Conservation (phyloP, 2,797 vertebrate species). For the Carcharodon carcharias region DNA sequence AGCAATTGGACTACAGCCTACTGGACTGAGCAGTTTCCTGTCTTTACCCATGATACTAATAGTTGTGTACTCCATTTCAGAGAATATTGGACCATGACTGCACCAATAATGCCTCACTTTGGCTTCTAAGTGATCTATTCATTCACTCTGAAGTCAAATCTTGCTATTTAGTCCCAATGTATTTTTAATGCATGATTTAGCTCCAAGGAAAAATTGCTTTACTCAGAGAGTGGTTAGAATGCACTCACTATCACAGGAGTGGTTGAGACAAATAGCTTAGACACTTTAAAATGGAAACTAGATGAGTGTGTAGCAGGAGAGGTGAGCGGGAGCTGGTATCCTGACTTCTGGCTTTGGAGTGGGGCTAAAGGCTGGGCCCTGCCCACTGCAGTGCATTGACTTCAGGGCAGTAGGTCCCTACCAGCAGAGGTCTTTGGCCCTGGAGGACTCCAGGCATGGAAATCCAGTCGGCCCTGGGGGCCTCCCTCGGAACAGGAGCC, state of each 20-base stretch:
- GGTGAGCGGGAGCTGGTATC: too few species aligned
- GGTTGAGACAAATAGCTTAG: not conserved
- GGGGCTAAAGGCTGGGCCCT: too few species aligned
- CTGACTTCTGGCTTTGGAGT: too few species aligned
- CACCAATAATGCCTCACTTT: not conserved
- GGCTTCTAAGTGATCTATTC: not conserved
- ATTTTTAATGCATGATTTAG: not conserved
- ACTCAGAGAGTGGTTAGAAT: not conserved
- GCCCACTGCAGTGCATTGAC: too few species aligned
- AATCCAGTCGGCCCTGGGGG: too few species aligned
- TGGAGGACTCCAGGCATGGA: too few species aligned
- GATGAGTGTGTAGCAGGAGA: not conserved
- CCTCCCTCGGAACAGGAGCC: too few species aligned
- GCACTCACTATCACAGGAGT: not conserved
- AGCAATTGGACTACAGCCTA: not conserved
- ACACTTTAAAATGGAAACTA: not conserved
- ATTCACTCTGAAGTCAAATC: not conserved
- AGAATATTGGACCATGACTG: not conserved
- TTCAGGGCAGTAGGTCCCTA: too few species aligned
- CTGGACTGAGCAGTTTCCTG: not conserved
- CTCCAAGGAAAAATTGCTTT: not conserved
- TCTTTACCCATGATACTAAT: not conserved
- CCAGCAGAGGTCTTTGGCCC: too few species aligned
- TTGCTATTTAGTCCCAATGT: not conserved
- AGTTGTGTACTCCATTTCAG: not conserved